Evolutionary conservation across 1,140 invertebrate genomes (phyloP), one percentile per base, ranked within the genome.

Genomic region (Heliconius eleuchia): DNA sequence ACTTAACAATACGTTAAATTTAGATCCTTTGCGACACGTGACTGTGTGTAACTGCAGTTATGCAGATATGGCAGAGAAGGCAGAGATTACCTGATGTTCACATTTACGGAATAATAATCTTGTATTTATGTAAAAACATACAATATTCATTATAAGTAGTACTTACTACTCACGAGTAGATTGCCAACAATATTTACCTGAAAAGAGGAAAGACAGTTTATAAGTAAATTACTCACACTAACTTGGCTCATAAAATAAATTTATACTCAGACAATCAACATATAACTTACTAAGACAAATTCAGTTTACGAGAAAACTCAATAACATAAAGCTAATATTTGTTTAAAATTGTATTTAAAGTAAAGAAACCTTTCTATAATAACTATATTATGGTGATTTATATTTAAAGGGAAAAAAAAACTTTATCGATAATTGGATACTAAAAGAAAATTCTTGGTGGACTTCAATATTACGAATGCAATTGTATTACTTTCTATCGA

Each of bases 401-500:
- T 19, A 19, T 52, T 52, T 46, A 46, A 46, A 16, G 42, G 42
- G 0, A 46, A 39, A 76, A 71, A 71, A 77, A 50, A 39, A n/a
- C 70, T 55, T 81, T 80, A 30, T 73, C 76, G 78, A 85, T 78
- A 81, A 85, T 83, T 80, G 77, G 76, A 84, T 81, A 81, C 82
- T 81, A 77, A 80, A 84, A 80, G 82, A 81, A 74, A 81, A 80
- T 80, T 81, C 78, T 76, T 77, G 73, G 77, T 78, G 80, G 71
- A 81, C 80, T 76, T 73, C 60, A 74, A 82, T 83, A 85, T 83
- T 85, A 83, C 76, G 78, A 80, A 80, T 83, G 84, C 84, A 85
- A 82, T 82, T 78, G 83, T 78, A 81, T 82, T 78, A 78, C 76
- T 78, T 79, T 78, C 80, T 82, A 78, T 82, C 80, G 83, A 78